Evolutionary conservation across 2,113 vertebrate species (phyloP), one percentile per base, ranked within the genome.

Genomic region (Philantomba maxwellii): DNA sequence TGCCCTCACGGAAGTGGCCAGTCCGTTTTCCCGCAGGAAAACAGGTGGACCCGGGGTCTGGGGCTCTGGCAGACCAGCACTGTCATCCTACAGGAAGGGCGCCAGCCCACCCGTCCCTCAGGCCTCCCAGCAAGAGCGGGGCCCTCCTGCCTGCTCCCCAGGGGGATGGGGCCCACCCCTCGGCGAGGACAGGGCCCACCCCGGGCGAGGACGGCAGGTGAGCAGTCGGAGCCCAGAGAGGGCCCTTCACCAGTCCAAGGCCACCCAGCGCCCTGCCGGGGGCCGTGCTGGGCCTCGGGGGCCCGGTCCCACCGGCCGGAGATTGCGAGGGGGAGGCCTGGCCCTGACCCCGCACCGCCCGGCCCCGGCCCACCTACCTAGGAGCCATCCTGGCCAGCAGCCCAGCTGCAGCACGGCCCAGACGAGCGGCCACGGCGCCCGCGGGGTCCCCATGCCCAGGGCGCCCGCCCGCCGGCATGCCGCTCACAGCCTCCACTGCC

Each of bases 361-460:
- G 6, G 1, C 49, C 55, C 47, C 1, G 5, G 60, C 14, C 53
- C 78, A 82, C 85, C 0, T 97, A 97, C 97, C 97, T 95, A 95
- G 87, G 62, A 94, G 93, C 93, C 94, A 70, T 83, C 94, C 97
- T 13, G 94, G 84, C 84, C 39, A 17, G 95, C 96, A 98, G 86
- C 94, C 90, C 81, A 97, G 93, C 66, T 96, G 97, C 7, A 97
- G 80, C 84, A 97, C 19, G 0, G 64, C 78, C 95, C 97, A 98
- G 81, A 94, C 0, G 5, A 97, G 81, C 0, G 77, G 75, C 97
- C 98, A 96, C 47, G 66, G 94, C 0, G 16, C 90, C 90, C 57
- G 6, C 4, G 6, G 87, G 92, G n/a, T 55, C 92, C 87, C 82
- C 98, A 97, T 97, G 90, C 84, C 97, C 73, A 19, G 45, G 70